Conservation (phyloP, 2,888 invertebrate species). For the Drosophila diplacantha region DNA sequence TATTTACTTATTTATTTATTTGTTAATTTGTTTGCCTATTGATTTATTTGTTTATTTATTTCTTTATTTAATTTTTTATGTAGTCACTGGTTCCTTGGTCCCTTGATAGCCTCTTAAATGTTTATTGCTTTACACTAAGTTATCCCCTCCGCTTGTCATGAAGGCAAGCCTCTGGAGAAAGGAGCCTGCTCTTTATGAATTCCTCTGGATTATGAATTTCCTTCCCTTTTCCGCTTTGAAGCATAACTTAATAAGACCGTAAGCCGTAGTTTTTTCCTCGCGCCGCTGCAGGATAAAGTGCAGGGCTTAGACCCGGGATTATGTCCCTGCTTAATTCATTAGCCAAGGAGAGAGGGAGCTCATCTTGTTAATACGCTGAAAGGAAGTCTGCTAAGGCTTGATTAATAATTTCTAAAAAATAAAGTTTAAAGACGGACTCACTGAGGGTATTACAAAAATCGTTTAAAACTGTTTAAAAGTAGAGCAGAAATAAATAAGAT, state of each 20-base stretch:
- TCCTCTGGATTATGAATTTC: neutral
- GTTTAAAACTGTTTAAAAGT: neutral
- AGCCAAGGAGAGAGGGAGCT: neutral
- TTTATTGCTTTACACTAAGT: neutral
- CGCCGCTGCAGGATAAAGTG: conserved; percentile 5
- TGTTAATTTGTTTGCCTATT: too few relatives aligned
- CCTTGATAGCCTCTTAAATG: neutral
- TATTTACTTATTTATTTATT: neutral
- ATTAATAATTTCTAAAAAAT: neutral
- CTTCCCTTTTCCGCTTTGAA: neutral
- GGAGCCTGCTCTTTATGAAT: neutral
- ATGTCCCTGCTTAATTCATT: conserved; percentile 22
- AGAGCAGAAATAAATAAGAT: neutral
- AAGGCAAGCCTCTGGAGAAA: neutral
- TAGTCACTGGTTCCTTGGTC: neutral
- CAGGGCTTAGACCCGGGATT: conserved; percentile 2
- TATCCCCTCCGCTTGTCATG: neutral
- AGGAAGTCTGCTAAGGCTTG: neutral
- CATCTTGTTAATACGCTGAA: neutral
- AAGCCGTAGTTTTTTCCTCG: neutral
- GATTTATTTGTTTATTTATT: too few relatives aligned
- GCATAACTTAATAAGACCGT: conserved; percentile 1
- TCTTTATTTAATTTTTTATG: neutral
- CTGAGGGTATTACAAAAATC: neutral
- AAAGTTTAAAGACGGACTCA: too few relatives aligned